phyloP scores from a whole-genome alignment of 2,888 invertebrate species.

The Oscheius sp. region DNA sequence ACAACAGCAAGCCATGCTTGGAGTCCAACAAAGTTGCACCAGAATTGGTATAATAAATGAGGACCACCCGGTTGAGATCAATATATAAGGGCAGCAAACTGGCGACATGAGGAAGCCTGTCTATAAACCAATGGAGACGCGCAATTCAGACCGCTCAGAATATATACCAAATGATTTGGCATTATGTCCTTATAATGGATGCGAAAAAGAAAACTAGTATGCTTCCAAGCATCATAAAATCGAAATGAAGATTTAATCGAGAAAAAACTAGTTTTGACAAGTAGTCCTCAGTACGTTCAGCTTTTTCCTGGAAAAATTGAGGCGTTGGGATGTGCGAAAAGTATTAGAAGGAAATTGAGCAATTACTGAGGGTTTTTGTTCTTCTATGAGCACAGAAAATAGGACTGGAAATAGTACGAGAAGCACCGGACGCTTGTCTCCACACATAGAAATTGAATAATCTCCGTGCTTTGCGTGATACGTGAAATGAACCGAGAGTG shows the following conservation, averaged over 20 bases:
- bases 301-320: no score
- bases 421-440: background rate
- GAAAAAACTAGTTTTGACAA: no score
- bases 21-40: background rate
- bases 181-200: no score
- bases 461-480: conserved; percentile 15
- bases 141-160: conserved; percentile 8
- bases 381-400: no score
- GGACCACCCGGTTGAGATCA: conserved; percentile 29
- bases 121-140: conserved; percentile 35
- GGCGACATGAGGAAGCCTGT: conserved; percentile 38
- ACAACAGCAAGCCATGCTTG: background rate
- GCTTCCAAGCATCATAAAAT: no score
- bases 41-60: background rate
- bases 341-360: no score
- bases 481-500: conserved; percentile 25
- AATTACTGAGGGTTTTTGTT: no score
- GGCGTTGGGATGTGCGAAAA: no score
- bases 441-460: conserved; percentile 17
- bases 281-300: no score
- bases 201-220: no score
- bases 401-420: no score
- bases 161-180: conserved; percentile 12
- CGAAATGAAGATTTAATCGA: no score
- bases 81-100: conserved; percentile 31